A percentile compares a stretch with the other conserved stretches of the same genome.
Conservation (phyloP, 2,113 vertebrate species). For the Chunga burmeisteri region DNA sequence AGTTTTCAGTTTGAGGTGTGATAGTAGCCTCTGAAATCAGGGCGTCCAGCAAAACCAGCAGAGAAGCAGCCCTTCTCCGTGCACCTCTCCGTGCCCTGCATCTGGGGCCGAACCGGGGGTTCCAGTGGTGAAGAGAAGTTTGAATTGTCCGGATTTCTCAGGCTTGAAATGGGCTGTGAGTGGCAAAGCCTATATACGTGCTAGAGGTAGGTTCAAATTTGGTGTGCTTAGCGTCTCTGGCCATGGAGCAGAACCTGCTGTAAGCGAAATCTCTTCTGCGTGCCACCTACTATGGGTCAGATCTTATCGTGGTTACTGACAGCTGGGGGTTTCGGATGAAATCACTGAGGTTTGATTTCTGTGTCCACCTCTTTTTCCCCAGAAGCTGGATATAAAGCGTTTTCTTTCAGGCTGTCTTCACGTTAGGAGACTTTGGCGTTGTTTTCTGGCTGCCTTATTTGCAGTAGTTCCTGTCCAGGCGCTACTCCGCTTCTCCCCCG, state of each 20-base stretch:
- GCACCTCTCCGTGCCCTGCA: no score
- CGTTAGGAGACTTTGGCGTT: not conserved
- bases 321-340: not conserved
- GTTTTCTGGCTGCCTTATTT: not conserved
- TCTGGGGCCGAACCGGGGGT: not conserved
- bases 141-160: not conserved
- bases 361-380: not conserved
- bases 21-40: not conserved
- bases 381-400: not conserved
- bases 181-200: not conserved
- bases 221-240: no score
- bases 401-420: not conserved
- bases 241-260: not conserved
- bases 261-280: not conserved
- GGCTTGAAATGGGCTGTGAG: not conserved
- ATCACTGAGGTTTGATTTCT: not conserved
- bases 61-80: not conserved
- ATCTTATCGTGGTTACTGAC: not conserved
- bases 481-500: accelerated
- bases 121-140: not conserved
- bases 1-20: not conserved
- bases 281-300: not conserved
- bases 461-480: not conserved
- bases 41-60: not conserved
- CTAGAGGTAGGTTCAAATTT: no score